A percentile compares a stretch with the other conserved stretches of the same genome.
phyloP scores from a whole-genome alignment of 2,797 vertebrate genomes.

The Coregonus ussuriensis region DNA sequence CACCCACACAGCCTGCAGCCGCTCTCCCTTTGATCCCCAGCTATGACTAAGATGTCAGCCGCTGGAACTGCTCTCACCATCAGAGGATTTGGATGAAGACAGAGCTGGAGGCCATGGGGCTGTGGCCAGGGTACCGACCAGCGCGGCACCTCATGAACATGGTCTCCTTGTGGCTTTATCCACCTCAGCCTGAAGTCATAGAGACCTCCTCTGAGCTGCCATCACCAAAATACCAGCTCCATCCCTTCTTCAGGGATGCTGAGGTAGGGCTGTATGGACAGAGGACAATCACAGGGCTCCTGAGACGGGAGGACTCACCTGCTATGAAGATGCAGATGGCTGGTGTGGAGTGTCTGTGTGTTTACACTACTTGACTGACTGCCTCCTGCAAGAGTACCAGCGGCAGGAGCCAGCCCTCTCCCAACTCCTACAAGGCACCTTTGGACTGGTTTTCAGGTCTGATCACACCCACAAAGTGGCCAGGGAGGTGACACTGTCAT shows the following conservation, averaged over 20 bases:
- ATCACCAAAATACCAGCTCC: conserved; percentile 28
- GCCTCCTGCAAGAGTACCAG: conserved; percentile 26
- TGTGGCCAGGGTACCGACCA: conserved; percentile 19
- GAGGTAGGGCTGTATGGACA: conserved; percentile 29
- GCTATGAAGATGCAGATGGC: conserved; percentile 18
- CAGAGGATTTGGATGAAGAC: conserved; percentile 24
- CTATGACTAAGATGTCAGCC: conserved; percentile 21
- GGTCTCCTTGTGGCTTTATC: conserved; percentile 24
- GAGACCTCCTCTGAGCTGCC: conserved; percentile 18
- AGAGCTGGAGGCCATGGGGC: conserved; percentile 29
- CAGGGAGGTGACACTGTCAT: conserved; percentile 37
- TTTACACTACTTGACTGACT: conserved; percentile 24
- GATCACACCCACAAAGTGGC: conserved; percentile 35
- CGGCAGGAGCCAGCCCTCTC: conserved; percentile 5
- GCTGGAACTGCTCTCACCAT: conserved; percentile 25
- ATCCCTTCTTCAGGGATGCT: conserved; percentile 32
- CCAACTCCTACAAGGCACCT: conserved; percentile 29
- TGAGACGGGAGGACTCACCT: conserved; percentile 8
- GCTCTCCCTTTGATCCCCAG: not conserved
- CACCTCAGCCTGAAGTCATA: conserved; percentile 31
- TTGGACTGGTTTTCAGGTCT: conserved; percentile 31
- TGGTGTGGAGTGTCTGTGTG: conserved; percentile 30
- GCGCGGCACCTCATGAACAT: conserved; percentile 19
- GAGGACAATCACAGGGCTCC: conserved; percentile 16
- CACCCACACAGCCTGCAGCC: not conserved